Base-by-base conservation (phyloP, 1,140 invertebrate genomes). In the Drosophila carrolli region DNA sequence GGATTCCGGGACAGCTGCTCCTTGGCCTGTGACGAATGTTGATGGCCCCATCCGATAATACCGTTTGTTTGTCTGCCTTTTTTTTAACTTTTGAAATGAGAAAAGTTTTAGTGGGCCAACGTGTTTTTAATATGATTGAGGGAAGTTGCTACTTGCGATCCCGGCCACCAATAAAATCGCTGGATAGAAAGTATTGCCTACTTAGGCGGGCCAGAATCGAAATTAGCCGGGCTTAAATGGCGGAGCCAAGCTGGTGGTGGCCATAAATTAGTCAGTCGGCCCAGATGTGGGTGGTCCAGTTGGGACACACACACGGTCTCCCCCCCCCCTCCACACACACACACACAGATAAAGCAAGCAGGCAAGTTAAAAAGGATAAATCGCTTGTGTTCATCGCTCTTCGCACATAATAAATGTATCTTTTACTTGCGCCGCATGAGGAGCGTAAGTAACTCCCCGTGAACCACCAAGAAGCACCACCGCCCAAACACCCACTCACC, bases 401-500 rank as follows among this genome's bases (percentile, higher is more conserved):
- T 90, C 82, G 86, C 86, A 91, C 88, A 90, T 90, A 90, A 90
- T 90, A 90, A 90, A 90, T 90, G 86, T 90, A 90, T 90, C 86
- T 90, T 90, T 90, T 89, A 89, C 84, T 89, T 89, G 82, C 78
- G 78, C 78, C 75, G 74, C 80, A 75, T 77, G 63, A 82, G 80
- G 71, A 82, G 83, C 78, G 77, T 88, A 88, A 88, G 84, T 88
- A 89, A 88, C 75, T 88, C 80, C 74, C 62, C 76, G 59, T 78
- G 60, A 66, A 63, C 50, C 56, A 58, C 66, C 51, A 51, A 51
- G 48, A 51, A 51, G 14, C 48, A 35, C 9, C 8, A 11, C 7
- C 14, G 16, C 38, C 38, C 16, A 44, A 4, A 47, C 54, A 54
- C 50, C 48, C 73, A 60, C 9, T 60, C 54, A 54, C 50, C 48